Evolutionary conservation across 2,888 invertebrate genomes (phyloP).

Genomic region (Lamproptera curius): DNA sequence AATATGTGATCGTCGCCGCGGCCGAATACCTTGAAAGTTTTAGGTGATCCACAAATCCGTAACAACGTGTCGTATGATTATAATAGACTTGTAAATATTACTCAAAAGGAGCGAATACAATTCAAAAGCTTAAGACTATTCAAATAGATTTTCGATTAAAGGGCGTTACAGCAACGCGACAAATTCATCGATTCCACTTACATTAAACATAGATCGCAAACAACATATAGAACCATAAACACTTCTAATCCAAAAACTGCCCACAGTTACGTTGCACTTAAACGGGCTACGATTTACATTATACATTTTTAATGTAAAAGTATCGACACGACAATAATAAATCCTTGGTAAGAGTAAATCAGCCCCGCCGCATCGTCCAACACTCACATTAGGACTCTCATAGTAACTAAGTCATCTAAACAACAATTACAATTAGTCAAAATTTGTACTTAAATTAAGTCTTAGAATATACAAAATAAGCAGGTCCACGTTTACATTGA

Average conservation of each 20-base stretch:
- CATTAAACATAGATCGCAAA: constrained; percentile 1
- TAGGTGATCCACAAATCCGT: constrained; percentile 57
- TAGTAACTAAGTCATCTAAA: constrained; percentile 62
- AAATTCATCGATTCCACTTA: constrained; percentile 5
- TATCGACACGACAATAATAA: constrained; percentile 55
- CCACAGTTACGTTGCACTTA: constrained; percentile 8
- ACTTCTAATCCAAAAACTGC: constrained; percentile 14
- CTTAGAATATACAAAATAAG: constrained; percentile 49
- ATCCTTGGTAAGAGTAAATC: constrained; percentile 47
- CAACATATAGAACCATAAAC: constrained; percentile 9
- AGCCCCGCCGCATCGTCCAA: constrained; percentile 38
- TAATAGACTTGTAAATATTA: constrained; percentile 19
- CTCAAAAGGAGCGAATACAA: constrained; percentile 18
- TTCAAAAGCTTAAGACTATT: constrained; percentile 15
- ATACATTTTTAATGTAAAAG: constrained; percentile 23
- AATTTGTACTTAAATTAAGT: constrained; percentile 77
- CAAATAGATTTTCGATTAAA: constrained; percentile 11
- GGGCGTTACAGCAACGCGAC: constrained; percentile 1
- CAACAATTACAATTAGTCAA: constrained; percentile 74
- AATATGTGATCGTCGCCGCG: constrained; percentile 50
- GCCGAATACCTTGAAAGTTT: constrained; percentile 38
- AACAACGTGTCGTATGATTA: constrained; percentile 56
- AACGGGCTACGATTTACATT: constrained; percentile 11
- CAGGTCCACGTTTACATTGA: constrained; percentile 45
- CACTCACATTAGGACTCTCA: constrained; percentile 47